These are phyloP conservation scores for Eilema griseolum DNA, from an alignment of 2,888 invertebrate genomes.

Conservation along the genomic window DNA sequence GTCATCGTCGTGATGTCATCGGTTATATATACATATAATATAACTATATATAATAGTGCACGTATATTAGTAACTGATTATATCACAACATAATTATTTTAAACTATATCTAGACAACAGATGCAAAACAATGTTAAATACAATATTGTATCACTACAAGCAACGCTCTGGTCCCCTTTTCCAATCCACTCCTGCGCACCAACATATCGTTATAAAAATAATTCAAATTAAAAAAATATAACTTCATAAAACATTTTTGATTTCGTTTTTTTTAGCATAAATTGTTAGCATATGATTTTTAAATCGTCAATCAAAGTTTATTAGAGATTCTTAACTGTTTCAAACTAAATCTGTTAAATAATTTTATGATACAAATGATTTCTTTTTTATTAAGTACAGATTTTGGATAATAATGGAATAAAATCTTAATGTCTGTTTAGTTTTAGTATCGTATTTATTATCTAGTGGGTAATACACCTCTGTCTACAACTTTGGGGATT, in stretches of 20 bases:
- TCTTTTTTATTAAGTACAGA: background rate
- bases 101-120: slow-evolving; percentile 60
- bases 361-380: background rate
- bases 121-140: slow-evolving; percentile 60
- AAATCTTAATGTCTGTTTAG: too few species aligned
- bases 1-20: slow-evolving; percentile 27
- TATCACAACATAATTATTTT: slow-evolving; percentile 74
- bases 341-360: background rate
- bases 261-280: too few species aligned
- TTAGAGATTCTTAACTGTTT: background rate
- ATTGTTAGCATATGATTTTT: too few species aligned
- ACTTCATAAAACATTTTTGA: slow-evolving; percentile 41
- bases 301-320: background rate
- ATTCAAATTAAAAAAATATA: slow-evolving; percentile 48
- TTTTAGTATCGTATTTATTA: background rate
- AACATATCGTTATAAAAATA: slow-evolving; percentile 60
- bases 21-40: slow-evolving; percentile 63
- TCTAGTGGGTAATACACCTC: too few species aligned
- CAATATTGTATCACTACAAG: slow-evolving; percentile 58
- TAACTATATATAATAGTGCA: slow-evolving; percentile 71
- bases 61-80: slow-evolving; percentile 73
- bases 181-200: slow-evolving; percentile 59
- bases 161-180: slow-evolving; percentile 76
- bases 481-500: too few species aligned
- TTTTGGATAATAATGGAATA: too few species aligned